Percentiles rank a stretch among this genome's conserved stretches.
phyloP scores from a whole-genome alignment of 2,888 invertebrate species.

The Ophion costatus region DNA sequence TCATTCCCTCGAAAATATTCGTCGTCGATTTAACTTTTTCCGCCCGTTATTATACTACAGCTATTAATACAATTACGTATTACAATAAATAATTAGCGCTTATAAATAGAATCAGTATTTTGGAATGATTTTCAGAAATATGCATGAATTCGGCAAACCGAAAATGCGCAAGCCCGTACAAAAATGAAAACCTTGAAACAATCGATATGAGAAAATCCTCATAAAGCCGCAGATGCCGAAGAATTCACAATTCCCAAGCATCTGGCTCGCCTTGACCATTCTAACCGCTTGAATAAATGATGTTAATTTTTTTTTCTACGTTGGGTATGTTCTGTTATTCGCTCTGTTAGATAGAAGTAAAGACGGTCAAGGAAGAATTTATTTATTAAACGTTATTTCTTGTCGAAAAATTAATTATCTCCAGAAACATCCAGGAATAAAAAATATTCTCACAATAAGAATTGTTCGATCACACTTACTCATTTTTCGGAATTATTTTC shows the following conservation, averaged over 20 bases:
- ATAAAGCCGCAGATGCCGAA: not conserved
- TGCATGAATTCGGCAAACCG: not conserved
- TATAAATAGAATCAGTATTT: not conserved
- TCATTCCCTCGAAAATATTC: not conserved
- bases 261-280: conserved; percentile 55
- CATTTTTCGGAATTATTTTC: conserved; percentile 50
- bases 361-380: not conserved
- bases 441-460: not conserved
- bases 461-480: conserved; percentile 42
- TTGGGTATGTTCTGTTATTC: not conserved
- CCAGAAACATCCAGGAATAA: not conserved
- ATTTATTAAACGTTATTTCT: not conserved
- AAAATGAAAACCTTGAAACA: not conserved
- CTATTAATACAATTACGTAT: not conserved
- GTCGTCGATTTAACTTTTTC: not conserved
- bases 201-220: not conserved
- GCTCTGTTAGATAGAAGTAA: not conserved
- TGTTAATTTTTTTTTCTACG: conserved; percentile 1
- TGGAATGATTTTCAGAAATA: not conserved
- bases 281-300: conserved; percentile 19
- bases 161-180: not conserved
- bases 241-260: conserved; percentile 5
- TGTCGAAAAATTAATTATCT: not conserved
- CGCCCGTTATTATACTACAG: not conserved
- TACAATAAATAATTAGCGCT: not conserved